These are phyloP conservation scores for Brachionus manjavacas DNA, from an alignment of 1,140 invertebrate species.

Conservation along the genomic window DNA sequence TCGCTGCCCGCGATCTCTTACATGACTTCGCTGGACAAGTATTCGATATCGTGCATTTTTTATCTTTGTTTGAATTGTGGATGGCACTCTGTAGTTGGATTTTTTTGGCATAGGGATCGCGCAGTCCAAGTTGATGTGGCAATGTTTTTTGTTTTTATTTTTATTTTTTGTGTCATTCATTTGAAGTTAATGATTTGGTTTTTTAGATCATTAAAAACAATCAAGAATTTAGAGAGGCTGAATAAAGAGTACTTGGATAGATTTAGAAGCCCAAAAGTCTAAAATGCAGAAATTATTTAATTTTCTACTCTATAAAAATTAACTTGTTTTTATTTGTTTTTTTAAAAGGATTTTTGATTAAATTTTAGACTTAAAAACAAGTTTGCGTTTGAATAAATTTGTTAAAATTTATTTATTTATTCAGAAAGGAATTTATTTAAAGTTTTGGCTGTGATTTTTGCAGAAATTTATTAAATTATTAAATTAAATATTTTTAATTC, in stretches of 20 bases:
- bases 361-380: no score
- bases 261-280: background rate
- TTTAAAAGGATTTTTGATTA: no score
- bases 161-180: background rate
- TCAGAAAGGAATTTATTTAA: no score
- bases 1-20: background rate
- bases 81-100: background rate
- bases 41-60: constrained; percentile 14
- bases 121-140: background rate
- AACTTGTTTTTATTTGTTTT: no score
- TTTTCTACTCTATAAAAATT: no score
- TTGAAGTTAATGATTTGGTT: background rate
- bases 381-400: no score
- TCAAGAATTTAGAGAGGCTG: background rate
- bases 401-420: no score
- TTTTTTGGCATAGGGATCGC: background rate
- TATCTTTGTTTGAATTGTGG: background rate
- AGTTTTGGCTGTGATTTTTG: no score
- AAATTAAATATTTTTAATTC: no score
- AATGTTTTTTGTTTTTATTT: background rate
- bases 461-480: no score
- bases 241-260: background rate
- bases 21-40: constrained; percentile 32
- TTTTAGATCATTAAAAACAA: background rate
- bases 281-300: background rate